Conservation (phyloP, 1,140 invertebrate genomes). For the Hyles euphorbiae region DNA sequence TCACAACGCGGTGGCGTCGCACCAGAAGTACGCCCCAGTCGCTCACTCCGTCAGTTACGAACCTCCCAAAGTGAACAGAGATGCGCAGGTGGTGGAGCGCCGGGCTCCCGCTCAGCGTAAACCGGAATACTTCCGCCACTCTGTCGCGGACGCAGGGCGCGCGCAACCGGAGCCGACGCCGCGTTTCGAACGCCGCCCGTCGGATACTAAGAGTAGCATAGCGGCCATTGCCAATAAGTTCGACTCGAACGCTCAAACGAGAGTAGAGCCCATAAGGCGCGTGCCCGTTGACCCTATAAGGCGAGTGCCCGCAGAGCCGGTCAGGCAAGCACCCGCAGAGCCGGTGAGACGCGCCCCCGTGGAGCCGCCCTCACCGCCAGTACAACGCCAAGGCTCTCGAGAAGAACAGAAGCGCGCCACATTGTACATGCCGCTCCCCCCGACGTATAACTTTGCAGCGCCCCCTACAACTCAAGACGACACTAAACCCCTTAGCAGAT, state of each 20-base stretch:
- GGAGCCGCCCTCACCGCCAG: constrained; percentile 14
- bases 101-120: constrained; percentile 33
- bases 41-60: constrained; percentile 52
- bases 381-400: constrained; percentile 24
- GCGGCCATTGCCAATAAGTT: constrained; percentile 63
- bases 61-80: constrained; percentile 35
- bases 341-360: constrained; percentile 37
- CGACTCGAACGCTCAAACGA: constrained; percentile 41
- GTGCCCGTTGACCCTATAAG: constrained; percentile 8
- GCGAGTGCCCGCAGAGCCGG: too few species aligned
- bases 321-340: too few species aligned
- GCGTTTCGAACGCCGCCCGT: constrained; percentile 33
- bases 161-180: constrained; percentile 8
- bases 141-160: constrained; percentile 40
- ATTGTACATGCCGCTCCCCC: constrained; percentile 53
- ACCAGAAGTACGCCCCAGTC: constrained; percentile 43
- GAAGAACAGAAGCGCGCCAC: constrained; percentile 46
- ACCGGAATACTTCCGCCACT: constrained; percentile 59
- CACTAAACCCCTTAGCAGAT: constrained; percentile 73
- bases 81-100: constrained; percentile 39
- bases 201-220: constrained; percentile 51
- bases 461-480: constrained; percentile 56
- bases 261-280: constrained; percentile 15
- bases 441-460: constrained; percentile 63
- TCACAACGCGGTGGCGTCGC: constrained; percentile 44